Evolutionary conservation across 2,113 vertebrate species (phyloP), one percentile per base, ranked within the genome.

Genomic region (Neogobius melanostomus): DNA sequence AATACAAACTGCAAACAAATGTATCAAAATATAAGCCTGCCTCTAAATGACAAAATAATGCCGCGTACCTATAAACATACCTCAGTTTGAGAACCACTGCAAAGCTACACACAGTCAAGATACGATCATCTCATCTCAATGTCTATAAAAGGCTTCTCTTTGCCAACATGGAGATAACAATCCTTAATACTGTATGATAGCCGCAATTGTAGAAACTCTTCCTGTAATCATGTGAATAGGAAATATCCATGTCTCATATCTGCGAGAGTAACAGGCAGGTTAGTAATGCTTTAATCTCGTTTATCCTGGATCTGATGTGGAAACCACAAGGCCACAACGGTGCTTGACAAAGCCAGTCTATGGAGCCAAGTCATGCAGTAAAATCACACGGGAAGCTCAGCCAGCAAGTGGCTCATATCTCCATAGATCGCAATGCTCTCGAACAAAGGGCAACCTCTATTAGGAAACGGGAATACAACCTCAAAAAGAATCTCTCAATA

Each of bases 281-380:
- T 81, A 72, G 82, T 75, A 48, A 81, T 88, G 83, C 85, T 87
- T 84, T 88, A 85, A 87, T 88, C 80, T 85, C 78, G 82, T 86
- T 88, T 82, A 82, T 84, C 85, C 85, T 88, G 80, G 85, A 85
- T 87, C 71, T 74, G 80, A 83, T 88, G 80, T 80, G 75, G 79
- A 73, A 74, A 75, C 78, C 67, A 50, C 72, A 64, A 69, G 64
- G 74, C 85, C 80, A 84, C 66, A 81, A 85, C 77, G 75, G 71
- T 73, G 77, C 83, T 80, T 81, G 82, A 89, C 85, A 83, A 83
- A 85, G 78, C 75, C 82, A 76, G 79, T 8, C 63, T 82, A 82
- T 0, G 51, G 66, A 80, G 89, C 87, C 86, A 90, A 86, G 80
- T 81, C 75, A 67, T 86, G 85, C 85, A 87, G 69, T 83, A 78